A percentile compares a stretch with the other conserved stretches of the same genome.
phyloP scores from a whole-genome alignment of 1,140 invertebrate genomes.

The Trichonephila clavata region DNA sequence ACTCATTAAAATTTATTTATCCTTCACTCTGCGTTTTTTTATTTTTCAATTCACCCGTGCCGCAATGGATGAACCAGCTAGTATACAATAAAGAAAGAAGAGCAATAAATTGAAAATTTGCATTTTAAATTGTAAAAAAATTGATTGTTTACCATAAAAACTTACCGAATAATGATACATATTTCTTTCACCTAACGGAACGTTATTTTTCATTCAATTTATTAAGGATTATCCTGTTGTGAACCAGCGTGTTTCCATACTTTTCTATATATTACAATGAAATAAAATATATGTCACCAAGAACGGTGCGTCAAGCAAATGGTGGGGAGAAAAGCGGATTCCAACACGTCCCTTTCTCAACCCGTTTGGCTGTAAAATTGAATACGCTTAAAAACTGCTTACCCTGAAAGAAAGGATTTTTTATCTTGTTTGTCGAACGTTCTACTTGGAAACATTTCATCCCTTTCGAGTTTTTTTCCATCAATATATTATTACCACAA shows the following conservation, averaged over 20 bases:
- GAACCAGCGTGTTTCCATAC: too few relatives aligned
- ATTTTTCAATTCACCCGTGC: too few relatives aligned
- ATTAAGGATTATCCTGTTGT: not conserved
- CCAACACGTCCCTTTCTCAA: not conserved
- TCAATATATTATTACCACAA: not conserved
- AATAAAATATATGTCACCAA: too few relatives aligned
- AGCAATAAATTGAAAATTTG: too few relatives aligned
- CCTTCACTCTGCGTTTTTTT: too few relatives aligned
- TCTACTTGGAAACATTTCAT: not conserved
- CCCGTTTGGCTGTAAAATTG: not conserved
- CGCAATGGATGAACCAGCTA: too few relatives aligned
- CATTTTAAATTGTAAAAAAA: too few relatives aligned
- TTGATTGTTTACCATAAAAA: too few relatives aligned
- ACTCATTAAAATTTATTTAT: too few relatives aligned
- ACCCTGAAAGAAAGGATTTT: not conserved
- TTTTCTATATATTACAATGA: not conserved
- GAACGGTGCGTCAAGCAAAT: slow-evolving; percentile 14
- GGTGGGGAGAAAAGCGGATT: not conserved
- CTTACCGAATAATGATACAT: not conserved
- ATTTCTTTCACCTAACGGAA: not conserved
- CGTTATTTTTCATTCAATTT: not conserved
- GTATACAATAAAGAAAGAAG: too few relatives aligned
- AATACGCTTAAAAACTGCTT: slow-evolving; percentile 58
- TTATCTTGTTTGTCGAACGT: not conserved
- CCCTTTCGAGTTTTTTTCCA: not conserved